These are phyloP conservation scores for Schlechtendalia chinensis DNA, from an alignment of 1,140 invertebrate genomes.

Conservation along the genomic window DNA sequence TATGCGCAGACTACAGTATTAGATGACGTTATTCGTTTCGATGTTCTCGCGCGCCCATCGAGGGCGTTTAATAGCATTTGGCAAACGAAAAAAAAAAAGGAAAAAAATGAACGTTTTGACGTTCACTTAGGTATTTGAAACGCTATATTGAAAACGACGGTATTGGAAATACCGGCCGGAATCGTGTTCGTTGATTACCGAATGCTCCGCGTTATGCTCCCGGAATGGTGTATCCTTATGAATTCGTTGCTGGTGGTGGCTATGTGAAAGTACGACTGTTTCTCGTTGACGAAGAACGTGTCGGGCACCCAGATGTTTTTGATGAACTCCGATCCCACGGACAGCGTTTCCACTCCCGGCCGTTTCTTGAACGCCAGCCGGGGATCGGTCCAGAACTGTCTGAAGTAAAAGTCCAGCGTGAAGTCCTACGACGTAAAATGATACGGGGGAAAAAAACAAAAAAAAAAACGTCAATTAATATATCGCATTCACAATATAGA, in stretches of 20 bases:
- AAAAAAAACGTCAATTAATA: not conserved
- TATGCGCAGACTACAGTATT: too few relatives aligned
- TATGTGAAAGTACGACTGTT: conserved; percentile 97
- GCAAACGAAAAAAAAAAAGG: too few relatives aligned
- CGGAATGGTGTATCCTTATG: conserved; percentile 90
- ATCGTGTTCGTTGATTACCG: conserved; percentile 66
- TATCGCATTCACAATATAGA: not conserved
- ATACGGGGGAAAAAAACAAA: not conserved
- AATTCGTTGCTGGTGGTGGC: conserved; percentile 97
- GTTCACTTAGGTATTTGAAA: too few relatives aligned
- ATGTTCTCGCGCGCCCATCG: too few relatives aligned
- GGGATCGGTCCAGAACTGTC: conserved; percentile 96
- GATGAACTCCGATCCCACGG: conserved; percentile 90
- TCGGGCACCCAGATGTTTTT: conserved; percentile 98
- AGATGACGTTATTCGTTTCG: too few relatives aligned
- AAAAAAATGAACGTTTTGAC: too few relatives aligned
- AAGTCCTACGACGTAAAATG: conserved; percentile 83
- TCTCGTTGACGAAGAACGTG: conserved; percentile 98
- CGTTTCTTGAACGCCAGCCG: conserved; percentile 85
- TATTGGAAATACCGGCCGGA: too few relatives aligned
- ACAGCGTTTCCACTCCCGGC: conserved; percentile 82
- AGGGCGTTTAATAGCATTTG: too few relatives aligned
- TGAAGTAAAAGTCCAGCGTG: conserved; percentile 97
- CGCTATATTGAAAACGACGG: too few relatives aligned
- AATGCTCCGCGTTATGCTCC: conserved; percentile 92